phyloP scores from a whole-genome alignment of 2,888 invertebrate species.

The Leucophenga montana region DNA sequence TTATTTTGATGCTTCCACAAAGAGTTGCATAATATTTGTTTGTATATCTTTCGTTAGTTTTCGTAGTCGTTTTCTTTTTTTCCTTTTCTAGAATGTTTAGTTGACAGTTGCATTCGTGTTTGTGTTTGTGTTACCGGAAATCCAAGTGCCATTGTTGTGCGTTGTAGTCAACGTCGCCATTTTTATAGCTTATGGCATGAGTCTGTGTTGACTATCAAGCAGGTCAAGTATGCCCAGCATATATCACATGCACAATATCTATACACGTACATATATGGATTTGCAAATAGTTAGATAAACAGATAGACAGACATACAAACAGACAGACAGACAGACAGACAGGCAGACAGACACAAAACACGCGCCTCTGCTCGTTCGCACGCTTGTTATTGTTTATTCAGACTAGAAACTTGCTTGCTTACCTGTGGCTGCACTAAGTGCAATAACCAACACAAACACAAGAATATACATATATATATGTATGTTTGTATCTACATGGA shows the following conservation, averaged over 20 bases:
- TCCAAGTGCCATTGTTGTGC: slow-evolving; percentile 1
- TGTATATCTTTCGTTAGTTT: no score
- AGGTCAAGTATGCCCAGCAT: slow-evolving; percentile 24
- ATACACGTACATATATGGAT: neutral
- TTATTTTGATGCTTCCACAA: no score
- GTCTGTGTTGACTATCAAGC: neutral
- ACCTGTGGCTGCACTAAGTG: slow-evolving; percentile 58
- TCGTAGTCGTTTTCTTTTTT: no score
- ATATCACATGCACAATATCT: neutral
- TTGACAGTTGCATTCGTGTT: neutral
- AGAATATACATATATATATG: slow-evolving; percentile 30
- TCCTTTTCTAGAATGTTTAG: no score
- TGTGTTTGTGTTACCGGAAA: slow-evolving; percentile 14
- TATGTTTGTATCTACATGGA: no score
- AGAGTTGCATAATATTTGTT: no score
- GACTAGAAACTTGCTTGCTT: slow-evolving; percentile 10
- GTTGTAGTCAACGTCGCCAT: neutral
- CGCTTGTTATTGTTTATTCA: slow-evolving; percentile 1
- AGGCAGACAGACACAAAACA: no score
- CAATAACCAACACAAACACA: slow-evolving; percentile 62
- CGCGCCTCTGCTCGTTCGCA: neutral
- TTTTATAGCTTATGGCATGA: neutral
- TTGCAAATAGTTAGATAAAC: neutral
- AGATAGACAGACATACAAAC: neutral
- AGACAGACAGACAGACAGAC: slow-evolving; percentile 1